Evolutionary conservation across 1,140 invertebrate genomes (phyloP), one percentile per base, ranked within the genome.

Genomic region (Monochamus saltuarius): DNA sequence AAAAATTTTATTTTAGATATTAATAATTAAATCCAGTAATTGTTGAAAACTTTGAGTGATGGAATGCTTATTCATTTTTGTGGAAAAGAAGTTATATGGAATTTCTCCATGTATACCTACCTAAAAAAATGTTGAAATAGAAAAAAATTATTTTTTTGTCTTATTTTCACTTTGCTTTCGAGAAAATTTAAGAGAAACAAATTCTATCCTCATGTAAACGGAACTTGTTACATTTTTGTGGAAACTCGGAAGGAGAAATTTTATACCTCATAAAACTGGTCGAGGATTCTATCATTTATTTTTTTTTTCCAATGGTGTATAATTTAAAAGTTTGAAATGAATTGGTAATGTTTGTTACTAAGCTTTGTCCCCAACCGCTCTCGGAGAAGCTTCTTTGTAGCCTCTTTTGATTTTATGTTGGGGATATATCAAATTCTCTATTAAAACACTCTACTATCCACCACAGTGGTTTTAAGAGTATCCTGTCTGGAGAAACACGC

Each of bases 1-100:
- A 0, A 73, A 77, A 3, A 71, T 79, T 10, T 73, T 77, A 10
- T 70, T 81, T 0, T 75, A 80, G 8, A 75, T 82, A 13, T 75
- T 82, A n/a, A n/a, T n/a, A n/a, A n/a, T n/a, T n/a, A n/a, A n/a
- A n/a, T n/a, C n/a, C n/a, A n/a, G n/a, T n/a, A n/a, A n/a, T n/a
- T n/a, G n/a, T n/a, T n/a, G n/a, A n/a, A n/a, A n/a, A n/a, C n/a
- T n/a, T n/a, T n/a, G n/a, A n/a, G n/a, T n/a, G n/a, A n/a, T n/a
- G n/a, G 37, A 38, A 38, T 7, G 37, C n/a, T 38, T 38, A n/a
- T 38, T 38, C 37, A 38, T 38, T 8, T n/a, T 38, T 38, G 7
- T n/a, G n/a, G 7, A 8, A 38, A 38, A 38, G 7, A n/a, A 38
- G n/a, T 8, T 14, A 45, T 9, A 45, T 9, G 9, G 16, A 7